Percentiles rank a stretch among this genome's conserved stretches.
These are phyloP conservation scores for Saccopteryx leptura DNA, from an alignment of 2,113 vertebrate genomes.

Conservation along the genomic window DNA sequence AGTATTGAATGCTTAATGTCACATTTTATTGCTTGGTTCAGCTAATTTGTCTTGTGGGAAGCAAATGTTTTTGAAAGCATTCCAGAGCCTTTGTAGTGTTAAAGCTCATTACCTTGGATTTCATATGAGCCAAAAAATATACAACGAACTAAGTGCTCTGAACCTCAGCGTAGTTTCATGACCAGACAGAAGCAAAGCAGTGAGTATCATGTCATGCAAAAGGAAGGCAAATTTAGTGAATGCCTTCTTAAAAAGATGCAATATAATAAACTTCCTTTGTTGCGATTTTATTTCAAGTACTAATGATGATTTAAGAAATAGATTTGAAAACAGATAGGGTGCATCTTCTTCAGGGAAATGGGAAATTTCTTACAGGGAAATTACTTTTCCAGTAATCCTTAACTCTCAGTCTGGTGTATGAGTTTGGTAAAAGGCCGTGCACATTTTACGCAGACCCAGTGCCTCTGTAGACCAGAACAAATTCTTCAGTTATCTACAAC, in stretches of 20 bases:
- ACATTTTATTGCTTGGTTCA: slow-evolving; percentile 88
- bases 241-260: not conserved
- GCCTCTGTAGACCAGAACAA: not conserved
- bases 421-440: not conserved
- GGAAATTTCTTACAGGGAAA: too few species aligned
- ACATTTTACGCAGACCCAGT: not conserved
- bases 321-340: not conserved
- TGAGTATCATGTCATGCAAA: not conserved
- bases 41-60: slow-evolving; percentile 85
- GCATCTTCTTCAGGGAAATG: not conserved
- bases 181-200: slow-evolving; percentile 36
- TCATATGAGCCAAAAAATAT: slow-evolving; percentile 83
- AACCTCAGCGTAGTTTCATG: slow-evolving; percentile 54
- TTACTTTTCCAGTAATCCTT: not conserved
- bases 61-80: slow-evolving; percentile 85
- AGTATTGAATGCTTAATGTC: slow-evolving; percentile 85
- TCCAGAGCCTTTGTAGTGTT: slow-evolving; percentile 83
- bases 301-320: slow-evolving; percentile 21
- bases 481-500: not conserved
- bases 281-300: not conserved
- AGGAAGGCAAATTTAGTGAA: slow-evolving; percentile 26
- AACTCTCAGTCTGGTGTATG: not conserved
- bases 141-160: slow-evolving; percentile 62
- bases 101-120: slow-evolving; percentile 85
- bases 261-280: not conserved